These are phyloP conservation scores for Harpegnathos saltator DNA, from an alignment of 1,140 invertebrate genomes.

Conservation along the genomic window DNA sequence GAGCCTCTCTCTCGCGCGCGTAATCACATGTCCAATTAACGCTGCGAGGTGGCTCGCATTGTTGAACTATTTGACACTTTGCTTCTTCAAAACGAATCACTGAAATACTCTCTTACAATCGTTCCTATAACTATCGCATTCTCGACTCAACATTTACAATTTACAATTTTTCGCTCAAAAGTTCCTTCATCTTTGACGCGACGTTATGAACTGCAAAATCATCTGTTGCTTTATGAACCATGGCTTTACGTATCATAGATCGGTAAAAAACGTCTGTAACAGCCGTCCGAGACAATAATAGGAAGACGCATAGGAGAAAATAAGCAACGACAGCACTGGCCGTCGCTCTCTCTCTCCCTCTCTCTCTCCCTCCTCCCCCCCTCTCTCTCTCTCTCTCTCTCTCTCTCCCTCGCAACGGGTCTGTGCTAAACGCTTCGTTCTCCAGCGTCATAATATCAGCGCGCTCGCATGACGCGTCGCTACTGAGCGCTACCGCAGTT, in stretches of 20 bases:
- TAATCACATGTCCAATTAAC: too few relatives aligned
- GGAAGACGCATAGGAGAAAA: not conserved
- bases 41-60: too few relatives aligned
- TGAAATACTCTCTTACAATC: too few relatives aligned
- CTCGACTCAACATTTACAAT: not conserved
- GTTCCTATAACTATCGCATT: too few relatives aligned
- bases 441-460: not conserved
- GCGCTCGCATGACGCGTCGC: slow-evolving; percentile 34
- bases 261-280: not conserved
- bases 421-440: slow-evolving; percentile 32
- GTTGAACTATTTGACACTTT: too few relatives aligned
- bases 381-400: too few relatives aligned
- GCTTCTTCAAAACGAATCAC: too few relatives aligned
- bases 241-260: too few relatives aligned
- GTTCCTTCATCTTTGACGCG: not conserved
- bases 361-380: too few relatives aligned
- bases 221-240: not conserved
- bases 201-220: not conserved
- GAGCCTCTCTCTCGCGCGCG: too few relatives aligned
- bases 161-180: not conserved
- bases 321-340: not conserved
- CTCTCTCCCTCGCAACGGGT: not conserved
- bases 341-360: too few relatives aligned
- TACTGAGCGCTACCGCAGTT: slow-evolving; percentile 64
- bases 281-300: not conserved